Evolutionary conservation across 2,888 invertebrate species (phyloP).

Genomic region (Conus canariensis): DNA sequence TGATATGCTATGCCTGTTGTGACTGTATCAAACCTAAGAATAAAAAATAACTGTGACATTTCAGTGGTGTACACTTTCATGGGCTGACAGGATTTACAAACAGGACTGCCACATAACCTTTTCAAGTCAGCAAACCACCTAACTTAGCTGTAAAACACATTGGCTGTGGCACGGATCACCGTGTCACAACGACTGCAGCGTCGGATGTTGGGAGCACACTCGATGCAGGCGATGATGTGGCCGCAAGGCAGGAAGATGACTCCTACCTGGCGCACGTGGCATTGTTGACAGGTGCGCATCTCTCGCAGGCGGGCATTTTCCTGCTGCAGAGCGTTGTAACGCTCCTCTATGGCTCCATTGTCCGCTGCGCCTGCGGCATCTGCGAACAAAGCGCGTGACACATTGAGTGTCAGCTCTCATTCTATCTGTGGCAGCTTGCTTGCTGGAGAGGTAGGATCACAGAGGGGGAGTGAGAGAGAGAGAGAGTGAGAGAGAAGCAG

Average conservation of each 20-base stretch:
- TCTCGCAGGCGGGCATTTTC: conserved; percentile 33
- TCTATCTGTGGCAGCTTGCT: too few species aligned
- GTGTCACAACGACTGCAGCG: conserved; percentile 39
- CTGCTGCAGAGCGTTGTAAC: conserved; percentile 9
- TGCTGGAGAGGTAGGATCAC: too few species aligned
- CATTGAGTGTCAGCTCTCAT: too few species aligned
- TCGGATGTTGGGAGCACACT: conserved; percentile 39
- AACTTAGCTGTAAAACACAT: conserved; percentile 31
- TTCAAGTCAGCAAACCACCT: too few species aligned
- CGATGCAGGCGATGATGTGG: conserved; percentile 48
- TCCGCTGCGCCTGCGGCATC: not conserved
- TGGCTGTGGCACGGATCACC: conserved; percentile 41
- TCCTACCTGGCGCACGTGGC: conserved; percentile 29
- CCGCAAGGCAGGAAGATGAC: conserved; percentile 51
- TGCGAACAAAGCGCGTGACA: not conserved
- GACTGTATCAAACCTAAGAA: too few species aligned
- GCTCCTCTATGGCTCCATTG: not conserved
- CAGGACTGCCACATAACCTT: too few species aligned
- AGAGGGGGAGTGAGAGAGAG: too few species aligned
- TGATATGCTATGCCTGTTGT: too few species aligned
- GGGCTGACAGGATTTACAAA: too few species aligned
- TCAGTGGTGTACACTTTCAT: too few species aligned
- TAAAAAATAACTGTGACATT: too few species aligned
- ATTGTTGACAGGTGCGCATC: conserved; percentile 34
- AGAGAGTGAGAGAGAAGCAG: too few species aligned